A percentile compares a stretch with the other conserved stretches of the same genome.
These are phyloP conservation scores for Empis stercorea DNA, from an alignment of 2,888 invertebrate species.

Conservation along the genomic window DNA sequence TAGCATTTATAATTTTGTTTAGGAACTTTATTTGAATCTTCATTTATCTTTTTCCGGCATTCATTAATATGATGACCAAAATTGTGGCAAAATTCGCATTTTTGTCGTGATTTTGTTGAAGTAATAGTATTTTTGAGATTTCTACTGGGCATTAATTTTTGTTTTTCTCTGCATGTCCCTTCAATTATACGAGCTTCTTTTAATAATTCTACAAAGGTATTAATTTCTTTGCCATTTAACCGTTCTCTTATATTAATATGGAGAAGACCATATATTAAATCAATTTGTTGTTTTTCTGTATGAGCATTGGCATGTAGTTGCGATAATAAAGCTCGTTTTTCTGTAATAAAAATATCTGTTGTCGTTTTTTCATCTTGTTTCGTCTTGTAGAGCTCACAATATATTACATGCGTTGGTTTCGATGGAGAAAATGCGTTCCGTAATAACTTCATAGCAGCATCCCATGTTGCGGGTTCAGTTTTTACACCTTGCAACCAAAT, in stretches of 20 bases:
- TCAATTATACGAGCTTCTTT: background rate
- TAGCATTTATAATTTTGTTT: background rate
- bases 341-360: background rate
- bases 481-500: conserved; percentile 1
- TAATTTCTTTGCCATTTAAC: background rate
- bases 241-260: background rate
- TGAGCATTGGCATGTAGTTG: background rate
- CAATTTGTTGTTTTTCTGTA: background rate
- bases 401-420: too few relatives aligned
- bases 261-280: background rate
- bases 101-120: too few relatives aligned
- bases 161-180: too few relatives aligned
- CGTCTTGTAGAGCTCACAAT: background rate
- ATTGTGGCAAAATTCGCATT: too few relatives aligned
- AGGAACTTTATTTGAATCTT: too few relatives aligned
- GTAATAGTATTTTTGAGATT: too few relatives aligned
- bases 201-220: background rate
- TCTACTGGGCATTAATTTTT: too few relatives aligned
- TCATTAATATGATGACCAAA: too few relatives aligned
- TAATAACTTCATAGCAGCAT: background rate
- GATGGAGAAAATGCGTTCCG: too few relatives aligned
- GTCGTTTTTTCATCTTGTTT: background rate
- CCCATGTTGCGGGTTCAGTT: background rate
- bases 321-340: background rate
- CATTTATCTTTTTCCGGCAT: too few relatives aligned